Conservation (phyloP, 1,140 invertebrate genomes). For the Drosophila kohkoa region DNA sequence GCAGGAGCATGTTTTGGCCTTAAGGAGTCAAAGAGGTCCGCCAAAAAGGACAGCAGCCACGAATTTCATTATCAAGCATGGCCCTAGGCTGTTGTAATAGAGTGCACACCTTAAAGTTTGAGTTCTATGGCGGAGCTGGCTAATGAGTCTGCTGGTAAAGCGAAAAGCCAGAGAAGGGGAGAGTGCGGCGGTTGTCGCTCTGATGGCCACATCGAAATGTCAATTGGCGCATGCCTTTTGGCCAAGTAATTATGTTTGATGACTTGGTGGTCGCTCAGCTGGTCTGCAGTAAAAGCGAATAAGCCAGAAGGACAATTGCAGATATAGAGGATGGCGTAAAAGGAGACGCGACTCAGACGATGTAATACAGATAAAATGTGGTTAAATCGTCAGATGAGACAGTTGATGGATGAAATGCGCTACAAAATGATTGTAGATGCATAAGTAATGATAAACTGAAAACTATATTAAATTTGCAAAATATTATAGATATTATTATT, state of each 20-base stretch:
- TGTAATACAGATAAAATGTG: neutral
- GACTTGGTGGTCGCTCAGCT: slow-evolving; percentile 47
- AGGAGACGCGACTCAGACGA: neutral
- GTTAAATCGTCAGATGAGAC: neutral
- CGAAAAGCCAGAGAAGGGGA: slow-evolving; percentile 1
- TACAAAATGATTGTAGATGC: neutral
- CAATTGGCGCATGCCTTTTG: slow-evolving; percentile 74
- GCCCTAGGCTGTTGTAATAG: slow-evolving; percentile 40
- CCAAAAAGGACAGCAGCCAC: slow-evolving; percentile 31
- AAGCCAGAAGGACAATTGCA: slow-evolving; percentile 24
- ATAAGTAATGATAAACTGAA: neutral
- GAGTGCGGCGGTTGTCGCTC: slow-evolving; percentile 8
- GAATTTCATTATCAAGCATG: slow-evolving; percentile 70
- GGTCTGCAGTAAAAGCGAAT: slow-evolving; percentile 38
- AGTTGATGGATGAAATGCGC: neutral
- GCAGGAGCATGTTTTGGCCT: neutral
- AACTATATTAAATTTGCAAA: neutral
- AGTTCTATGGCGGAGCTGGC: slow-evolving; percentile 19
- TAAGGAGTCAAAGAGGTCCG: neutral
- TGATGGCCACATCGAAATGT: slow-evolving; percentile 53
- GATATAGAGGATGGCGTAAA: neutral
- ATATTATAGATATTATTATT: neutral
- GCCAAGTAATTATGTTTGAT: slow-evolving; percentile 79
- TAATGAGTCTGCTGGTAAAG: slow-evolving; percentile 52
- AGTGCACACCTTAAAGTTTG: slow-evolving; percentile 57